Evolutionary conservation across 1,140 invertebrate species (phyloP).

Genomic region (Formica selysi): DNA sequence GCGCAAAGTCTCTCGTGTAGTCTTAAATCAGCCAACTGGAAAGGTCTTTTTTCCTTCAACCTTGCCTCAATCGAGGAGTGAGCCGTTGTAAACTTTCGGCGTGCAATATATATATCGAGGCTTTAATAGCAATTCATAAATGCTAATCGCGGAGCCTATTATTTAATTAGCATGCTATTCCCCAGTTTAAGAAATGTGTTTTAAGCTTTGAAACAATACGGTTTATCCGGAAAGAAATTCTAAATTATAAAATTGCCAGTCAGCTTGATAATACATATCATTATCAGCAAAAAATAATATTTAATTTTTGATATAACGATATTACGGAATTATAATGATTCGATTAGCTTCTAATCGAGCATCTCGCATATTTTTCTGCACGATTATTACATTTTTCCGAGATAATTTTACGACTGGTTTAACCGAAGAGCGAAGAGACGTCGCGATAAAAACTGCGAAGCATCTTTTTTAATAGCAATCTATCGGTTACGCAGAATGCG

Average conservation of each 20-base stretch:
- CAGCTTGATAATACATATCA: background rate
- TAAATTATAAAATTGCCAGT: background rate
- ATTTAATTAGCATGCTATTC: background rate
- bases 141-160: background rate
- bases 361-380: background rate
- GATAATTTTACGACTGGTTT: slow-evolving; percentile 36
- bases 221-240: background rate
- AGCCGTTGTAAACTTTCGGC: background rate
- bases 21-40: background rate
- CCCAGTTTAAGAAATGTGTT: background rate
- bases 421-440: background rate
- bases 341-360: background rate
- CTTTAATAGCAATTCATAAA: background rate
- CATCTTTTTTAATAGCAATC: background rate
- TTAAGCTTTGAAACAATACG: background rate
- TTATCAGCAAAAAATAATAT: background rate
- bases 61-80: background rate
- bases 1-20: background rate
- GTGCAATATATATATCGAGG: background rate
- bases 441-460: slow-evolving; percentile 5
- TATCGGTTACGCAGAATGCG: no score
- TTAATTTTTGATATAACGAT: background rate
- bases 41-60: background rate
- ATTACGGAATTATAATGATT: background rate
- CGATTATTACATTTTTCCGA: slow-evolving; percentile 21